A percentile compares a stretch with the other conserved stretches of the same genome.
Conservation (phyloP, 2,113 vertebrate species). For the Origma solitaria region DNA sequence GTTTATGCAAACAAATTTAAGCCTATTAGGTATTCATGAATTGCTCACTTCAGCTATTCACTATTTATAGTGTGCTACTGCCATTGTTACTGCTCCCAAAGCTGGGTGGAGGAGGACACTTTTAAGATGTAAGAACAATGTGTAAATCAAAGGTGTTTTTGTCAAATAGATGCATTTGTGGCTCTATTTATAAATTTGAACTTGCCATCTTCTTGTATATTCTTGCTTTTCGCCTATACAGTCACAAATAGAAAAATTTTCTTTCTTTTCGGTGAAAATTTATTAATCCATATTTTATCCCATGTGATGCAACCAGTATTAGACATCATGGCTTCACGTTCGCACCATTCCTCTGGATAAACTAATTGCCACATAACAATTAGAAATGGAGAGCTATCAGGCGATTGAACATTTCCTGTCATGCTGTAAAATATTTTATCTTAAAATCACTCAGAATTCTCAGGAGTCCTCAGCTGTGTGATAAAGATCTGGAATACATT, state of each 20-base stretch:
- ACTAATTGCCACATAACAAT: background rate
- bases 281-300: background rate
- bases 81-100: background rate
- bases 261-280: background rate
- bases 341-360: background rate
- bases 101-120: background rate
- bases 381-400: background rate
- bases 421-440: background rate
- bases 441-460: background rate
- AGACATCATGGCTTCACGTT: background rate
- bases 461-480: background rate
- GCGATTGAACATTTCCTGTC: background rate
- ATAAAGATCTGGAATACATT: background rate
- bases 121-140: background rate
- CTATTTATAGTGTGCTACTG: background rate
- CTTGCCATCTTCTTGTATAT: background rate
- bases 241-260: background rate
- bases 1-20: slow-evolving; percentile 15
- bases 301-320: background rate
- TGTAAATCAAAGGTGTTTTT: background rate
- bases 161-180: background rate
- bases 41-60: slow-evolving; percentile 4
- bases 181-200: background rate
- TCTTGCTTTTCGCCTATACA: background rate
- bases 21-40: background rate